These are phyloP conservation scores for Tragelaphus imberbis DNA, from an alignment of 2,113 vertebrate genomes.

Conservation along the genomic window DNA sequence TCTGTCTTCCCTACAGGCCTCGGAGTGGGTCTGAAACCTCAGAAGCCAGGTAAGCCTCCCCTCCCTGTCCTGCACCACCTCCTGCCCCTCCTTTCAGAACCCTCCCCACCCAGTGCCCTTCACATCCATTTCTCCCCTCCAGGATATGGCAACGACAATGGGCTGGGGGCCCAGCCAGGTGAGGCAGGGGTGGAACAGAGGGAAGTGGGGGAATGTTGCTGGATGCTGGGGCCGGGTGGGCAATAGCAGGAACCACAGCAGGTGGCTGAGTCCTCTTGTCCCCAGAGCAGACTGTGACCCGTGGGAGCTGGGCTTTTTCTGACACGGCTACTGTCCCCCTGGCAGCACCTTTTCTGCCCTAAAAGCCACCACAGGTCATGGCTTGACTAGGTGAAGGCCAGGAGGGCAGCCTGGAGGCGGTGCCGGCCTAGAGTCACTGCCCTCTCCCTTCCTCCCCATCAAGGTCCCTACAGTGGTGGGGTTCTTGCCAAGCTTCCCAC, in stretches of 20 bases:
- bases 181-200: not conserved
- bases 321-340: not conserved
- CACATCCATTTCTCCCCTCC: not conserved
- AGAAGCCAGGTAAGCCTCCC: not conserved
- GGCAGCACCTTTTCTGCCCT: not conserved
- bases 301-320: not conserved
- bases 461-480: conserved; percentile 33
- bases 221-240: not conserved
- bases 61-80: not conserved
- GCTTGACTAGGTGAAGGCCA: not conserved
- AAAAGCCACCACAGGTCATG: not conserved
- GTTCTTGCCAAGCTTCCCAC: not conserved
- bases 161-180: conserved; percentile 33
- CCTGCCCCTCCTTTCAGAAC: not conserved
- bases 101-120: accelerated
- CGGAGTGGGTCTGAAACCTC: conserved; percentile 4
- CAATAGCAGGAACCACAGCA: not conserved
- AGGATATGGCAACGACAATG: not conserved
- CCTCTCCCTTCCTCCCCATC: not conserved
- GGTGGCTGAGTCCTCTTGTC: not conserved
- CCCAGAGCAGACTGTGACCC: not conserved
- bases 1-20: not conserved
- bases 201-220: not conserved
- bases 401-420: no score
- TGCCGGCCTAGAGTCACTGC: not conserved